Base-by-base conservation (phyloP, 2,888 invertebrate genomes). In the Drosophila acutilabella region DNA sequence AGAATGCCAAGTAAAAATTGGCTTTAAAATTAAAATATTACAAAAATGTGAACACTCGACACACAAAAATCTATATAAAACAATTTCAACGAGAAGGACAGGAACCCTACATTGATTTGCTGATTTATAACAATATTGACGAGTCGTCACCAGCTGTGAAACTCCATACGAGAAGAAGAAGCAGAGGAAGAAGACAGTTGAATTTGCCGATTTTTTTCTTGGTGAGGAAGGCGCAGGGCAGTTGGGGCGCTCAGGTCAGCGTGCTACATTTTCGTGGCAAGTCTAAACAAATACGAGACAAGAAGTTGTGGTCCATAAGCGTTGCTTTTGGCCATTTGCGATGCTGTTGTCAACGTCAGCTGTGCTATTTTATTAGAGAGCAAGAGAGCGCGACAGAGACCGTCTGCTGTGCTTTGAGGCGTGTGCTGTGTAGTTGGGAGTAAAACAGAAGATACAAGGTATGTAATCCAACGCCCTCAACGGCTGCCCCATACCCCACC, bases 301-400 rank as follows among this genome's bases (percentile, higher is more conserved):
- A 33, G 8, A 38, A 20, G 48, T 50, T 51, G 14, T 64, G 41
- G 57, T 50, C 41, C 58, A 57, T 16, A 61, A 58, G 50, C 58
- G 48, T 20, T 56, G 59, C 68, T 53, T 42, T 60, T 45, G 38
- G 53, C 64, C 48, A 47, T 38, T 56, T 57, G 57, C 50, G 64
- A 73, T 70, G 75, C 66, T 67, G 75, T 58, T 77, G 77, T 70
- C 77, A 79, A 77, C 77, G 77, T 77, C 77, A 77, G 66, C 80
- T 79, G 71, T 74, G 70, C 65, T 51, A 60, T 42, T 48, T 76
- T 68, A 56, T 62, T 18, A 56, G 66, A 26, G 18, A 16, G 14
- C 40, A 48, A 13, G 48, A 54, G 64, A 42, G 54, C 41, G 54
- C 42, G 50, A 20, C 38, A 26, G 44, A 14, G 11, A 65, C 41